Conservation (phyloP, 2,797 vertebrate genomes). For the Eulemur rubriventer region DNA sequence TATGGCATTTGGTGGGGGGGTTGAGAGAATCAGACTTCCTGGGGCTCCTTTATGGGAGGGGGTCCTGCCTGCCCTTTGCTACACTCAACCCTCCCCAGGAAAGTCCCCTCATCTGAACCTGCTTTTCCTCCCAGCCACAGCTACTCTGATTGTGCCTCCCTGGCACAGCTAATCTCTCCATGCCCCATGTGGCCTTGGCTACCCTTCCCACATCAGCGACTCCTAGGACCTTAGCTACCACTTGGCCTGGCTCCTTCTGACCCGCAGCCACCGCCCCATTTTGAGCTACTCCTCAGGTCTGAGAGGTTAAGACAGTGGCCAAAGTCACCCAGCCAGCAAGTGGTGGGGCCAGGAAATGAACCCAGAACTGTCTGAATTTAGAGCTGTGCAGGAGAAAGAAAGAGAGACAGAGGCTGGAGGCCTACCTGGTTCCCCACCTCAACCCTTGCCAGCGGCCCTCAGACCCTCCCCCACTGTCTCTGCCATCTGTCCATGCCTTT, state of each 20-base stretch:
- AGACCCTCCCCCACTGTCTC: background rate
- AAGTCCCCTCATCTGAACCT: background rate
- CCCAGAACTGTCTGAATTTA: background rate
- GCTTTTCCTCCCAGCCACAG: background rate
- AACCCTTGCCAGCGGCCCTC: background rate
- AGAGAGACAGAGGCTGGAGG: background rate
- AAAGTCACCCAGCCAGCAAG: background rate
- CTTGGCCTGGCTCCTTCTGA: slow-evolving; percentile 33
- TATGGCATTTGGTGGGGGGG: background rate
- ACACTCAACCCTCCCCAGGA: background rate
- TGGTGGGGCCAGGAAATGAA: background rate
- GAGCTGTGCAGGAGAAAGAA: slow-evolving; percentile 1
- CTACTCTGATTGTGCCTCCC: background rate
- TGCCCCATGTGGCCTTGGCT: background rate
- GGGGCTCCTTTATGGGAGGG: background rate
- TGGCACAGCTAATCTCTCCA: background rate
- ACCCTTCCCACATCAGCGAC: background rate
- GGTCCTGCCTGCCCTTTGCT: background rate
- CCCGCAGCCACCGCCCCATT: background rate
- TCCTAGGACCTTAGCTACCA: background rate
- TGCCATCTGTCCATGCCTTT: slow-evolving; percentile 48
- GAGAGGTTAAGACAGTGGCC: slow-evolving; percentile 13
- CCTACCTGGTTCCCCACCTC: background rate
- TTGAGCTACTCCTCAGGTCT: slow-evolving; percentile 47
- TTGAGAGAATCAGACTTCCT: background rate